These are phyloP conservation scores for Otolemur crassicaudatus DNA, from an alignment of 2,797 vertebrate species.

Conservation along the genomic window DNA sequence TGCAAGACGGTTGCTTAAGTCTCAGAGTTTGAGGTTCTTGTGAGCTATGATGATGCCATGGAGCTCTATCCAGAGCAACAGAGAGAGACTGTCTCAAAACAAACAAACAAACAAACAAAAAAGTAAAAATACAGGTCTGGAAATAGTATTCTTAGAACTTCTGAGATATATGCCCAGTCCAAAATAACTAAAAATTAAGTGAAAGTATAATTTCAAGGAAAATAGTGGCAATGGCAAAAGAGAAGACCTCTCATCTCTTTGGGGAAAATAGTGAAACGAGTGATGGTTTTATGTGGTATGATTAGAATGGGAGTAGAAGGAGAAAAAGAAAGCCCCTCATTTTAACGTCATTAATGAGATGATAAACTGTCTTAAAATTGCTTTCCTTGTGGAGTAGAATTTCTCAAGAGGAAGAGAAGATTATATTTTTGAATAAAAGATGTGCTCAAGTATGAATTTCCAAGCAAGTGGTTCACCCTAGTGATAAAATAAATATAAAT, in stretches of 20 bases:
- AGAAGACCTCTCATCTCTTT: neutral
- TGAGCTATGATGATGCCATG: too few relatives aligned
- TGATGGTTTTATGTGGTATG: neutral
- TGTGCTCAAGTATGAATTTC: neutral
- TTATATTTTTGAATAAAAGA: slow-evolving; percentile 26
- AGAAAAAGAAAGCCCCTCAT: neutral
- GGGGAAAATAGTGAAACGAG: neutral
- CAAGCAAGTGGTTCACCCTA: neutral
- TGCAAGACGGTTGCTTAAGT: too few relatives aligned
- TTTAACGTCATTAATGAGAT: slow-evolving; percentile 1
- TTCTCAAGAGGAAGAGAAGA: slow-evolving; percentile 43
- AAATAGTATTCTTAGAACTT: slow-evolving; percentile 4
- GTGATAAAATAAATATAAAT: slow-evolving; percentile 31
- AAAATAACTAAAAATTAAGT: slow-evolving; percentile 29
- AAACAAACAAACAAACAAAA: too few relatives aligned
- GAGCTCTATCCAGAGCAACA: too few relatives aligned
- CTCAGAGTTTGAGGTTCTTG: too few relatives aligned
- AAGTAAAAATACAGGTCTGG: neutral
- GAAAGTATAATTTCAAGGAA: neutral
- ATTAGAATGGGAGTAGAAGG: neutral
- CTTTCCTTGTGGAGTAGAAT: neutral
- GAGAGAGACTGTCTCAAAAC: too few relatives aligned
- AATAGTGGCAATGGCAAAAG: neutral
- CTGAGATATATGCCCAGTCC: neutral
- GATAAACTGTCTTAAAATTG: neutral